Evolutionary conservation across 2,113 vertebrate species (phyloP).

Genomic region (Manacus vitellinus): DNA sequence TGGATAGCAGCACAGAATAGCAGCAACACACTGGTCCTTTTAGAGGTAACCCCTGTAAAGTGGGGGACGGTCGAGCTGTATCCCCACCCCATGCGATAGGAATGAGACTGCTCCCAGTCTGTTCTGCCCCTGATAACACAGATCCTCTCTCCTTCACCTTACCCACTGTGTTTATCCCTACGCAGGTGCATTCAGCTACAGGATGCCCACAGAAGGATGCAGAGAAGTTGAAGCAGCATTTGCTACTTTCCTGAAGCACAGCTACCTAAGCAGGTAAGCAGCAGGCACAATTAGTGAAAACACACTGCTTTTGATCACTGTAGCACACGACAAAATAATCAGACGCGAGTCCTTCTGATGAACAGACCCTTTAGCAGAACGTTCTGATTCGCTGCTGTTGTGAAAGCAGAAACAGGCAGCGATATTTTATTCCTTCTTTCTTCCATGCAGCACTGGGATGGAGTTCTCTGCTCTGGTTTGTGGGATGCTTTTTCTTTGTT

Average conservation of each 20-base stretch:
- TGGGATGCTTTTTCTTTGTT: slow-evolving; percentile 1
- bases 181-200: not conserved
- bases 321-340: not conserved
- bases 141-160: not conserved
- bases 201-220: not conserved
- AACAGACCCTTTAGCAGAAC: not conserved
- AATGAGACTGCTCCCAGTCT: not conserved
- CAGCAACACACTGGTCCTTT: not conserved
- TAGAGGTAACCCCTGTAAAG: not conserved
- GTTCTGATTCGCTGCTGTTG: not conserved
- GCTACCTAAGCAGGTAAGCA: not conserved
- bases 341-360: not conserved
- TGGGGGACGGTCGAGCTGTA: not conserved
- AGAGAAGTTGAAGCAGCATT: not conserved
- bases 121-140: not conserved
- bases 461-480: not conserved
- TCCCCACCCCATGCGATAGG: rapidly evolving
- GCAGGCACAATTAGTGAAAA: not conserved
- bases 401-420: not conserved
- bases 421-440: not conserved
- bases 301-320: not conserved
- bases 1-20: not conserved
- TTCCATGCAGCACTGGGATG: not conserved
- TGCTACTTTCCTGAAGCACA: not conserved
- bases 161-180: not conserved